phyloP scores from a whole-genome alignment of 53 echinoderm and acorn worm species.

The Zoroaster sp. region DNA sequence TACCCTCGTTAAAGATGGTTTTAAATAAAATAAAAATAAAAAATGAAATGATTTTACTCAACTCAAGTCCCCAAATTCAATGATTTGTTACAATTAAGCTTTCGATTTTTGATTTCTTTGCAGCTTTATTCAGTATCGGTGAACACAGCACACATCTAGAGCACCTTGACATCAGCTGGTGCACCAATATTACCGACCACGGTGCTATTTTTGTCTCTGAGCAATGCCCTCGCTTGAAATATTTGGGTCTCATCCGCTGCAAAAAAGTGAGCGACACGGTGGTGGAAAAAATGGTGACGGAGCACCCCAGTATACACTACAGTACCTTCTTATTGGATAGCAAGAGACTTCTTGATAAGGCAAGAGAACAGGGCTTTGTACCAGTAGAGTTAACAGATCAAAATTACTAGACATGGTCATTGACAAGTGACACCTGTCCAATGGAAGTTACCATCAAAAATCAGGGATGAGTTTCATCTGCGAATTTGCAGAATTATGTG shows the following conservation, averaged over 20 bases:
- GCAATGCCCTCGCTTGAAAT: slow-evolving; percentile 53
- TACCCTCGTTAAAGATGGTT: no score
- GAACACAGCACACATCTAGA: slow-evolving; percentile 28
- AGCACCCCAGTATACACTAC: slow-evolving; percentile 58
- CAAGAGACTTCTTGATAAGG: slow-evolving; percentile 62
- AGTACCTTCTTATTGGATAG: slow-evolving; percentile 74
- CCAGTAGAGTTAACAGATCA: background rate
- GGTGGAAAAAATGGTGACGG: slow-evolving; percentile 37
- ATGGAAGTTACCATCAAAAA: no score
- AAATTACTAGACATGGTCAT: no score
- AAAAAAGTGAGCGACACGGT: slow-evolving; percentile 44
- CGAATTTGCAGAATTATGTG: no score
- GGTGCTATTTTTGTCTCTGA: slow-evolving; percentile 54
- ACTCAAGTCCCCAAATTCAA: no score
- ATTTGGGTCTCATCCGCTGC: slow-evolving; percentile 70
- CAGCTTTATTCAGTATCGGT: slow-evolving; percentile 63
- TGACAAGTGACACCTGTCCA: no score
- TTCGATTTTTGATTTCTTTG: background rate
- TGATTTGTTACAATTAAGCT: background rate
- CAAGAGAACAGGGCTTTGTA: slow-evolving; percentile 44
- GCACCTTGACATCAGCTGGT: slow-evolving; percentile 71
- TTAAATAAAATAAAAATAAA: no score
- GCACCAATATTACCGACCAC: slow-evolving; percentile 30
- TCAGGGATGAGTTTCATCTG: no score
- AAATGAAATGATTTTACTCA: no score